Evolutionary conservation across 2,888 invertebrate species (phyloP).

Genomic region (Ormyrus pomaceus): DNA sequence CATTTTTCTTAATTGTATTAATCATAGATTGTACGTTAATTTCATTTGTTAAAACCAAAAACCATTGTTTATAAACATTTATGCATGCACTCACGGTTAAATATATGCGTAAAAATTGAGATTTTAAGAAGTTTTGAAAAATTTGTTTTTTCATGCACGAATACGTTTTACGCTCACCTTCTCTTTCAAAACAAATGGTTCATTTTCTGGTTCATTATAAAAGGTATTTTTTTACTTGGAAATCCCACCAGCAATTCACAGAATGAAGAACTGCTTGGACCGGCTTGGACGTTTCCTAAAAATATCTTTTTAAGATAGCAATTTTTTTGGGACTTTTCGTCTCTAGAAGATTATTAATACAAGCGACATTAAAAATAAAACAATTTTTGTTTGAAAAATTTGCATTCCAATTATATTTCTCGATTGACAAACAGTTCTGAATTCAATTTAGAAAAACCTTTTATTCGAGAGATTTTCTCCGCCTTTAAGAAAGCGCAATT

Average conservation of each 20-base stretch:
- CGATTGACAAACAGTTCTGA: too few relatives aligned
- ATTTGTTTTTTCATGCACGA: neutral
- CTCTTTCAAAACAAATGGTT: neutral
- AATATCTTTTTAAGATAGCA: conserved; percentile 1
- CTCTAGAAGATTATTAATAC: neutral
- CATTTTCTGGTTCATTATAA: conserved; percentile 3
- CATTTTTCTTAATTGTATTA: neutral
- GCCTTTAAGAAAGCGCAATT: too few relatives aligned
- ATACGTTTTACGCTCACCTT: neutral
- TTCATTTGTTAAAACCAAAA: neutral
- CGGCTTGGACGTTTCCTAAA: neutral
- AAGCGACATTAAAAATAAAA: neutral
- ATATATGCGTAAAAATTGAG: neutral
- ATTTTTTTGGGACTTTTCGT: neutral
- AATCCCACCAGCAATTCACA: neutral
- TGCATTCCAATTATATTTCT: too few relatives aligned
- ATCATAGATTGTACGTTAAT: neutral
- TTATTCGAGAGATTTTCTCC: too few relatives aligned
- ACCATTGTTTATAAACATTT: neutral
- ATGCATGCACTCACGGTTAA: neutral
- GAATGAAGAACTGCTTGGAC: too few relatives aligned
- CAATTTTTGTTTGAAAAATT: neutral
- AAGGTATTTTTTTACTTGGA: neutral
- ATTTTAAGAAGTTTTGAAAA: neutral
- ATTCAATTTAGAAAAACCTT: too few relatives aligned